Percentiles rank a stretch among this genome's conserved stretches.
Conservation (phyloP, 2,888 invertebrate species). For the Alentia gelatinosa region DNA sequence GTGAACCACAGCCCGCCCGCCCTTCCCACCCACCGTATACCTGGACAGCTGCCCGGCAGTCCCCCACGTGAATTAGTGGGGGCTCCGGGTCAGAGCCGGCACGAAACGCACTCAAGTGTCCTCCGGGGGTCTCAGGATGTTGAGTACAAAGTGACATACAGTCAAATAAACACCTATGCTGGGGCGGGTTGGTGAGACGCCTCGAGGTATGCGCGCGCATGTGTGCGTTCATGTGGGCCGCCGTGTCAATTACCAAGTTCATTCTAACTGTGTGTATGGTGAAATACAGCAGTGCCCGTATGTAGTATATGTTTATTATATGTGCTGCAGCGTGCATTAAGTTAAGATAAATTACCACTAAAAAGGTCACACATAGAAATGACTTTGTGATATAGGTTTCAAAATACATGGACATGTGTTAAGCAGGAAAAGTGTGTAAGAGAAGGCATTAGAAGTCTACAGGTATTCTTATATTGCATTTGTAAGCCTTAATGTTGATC, state of each 20-base stretch:
- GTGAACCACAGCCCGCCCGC: constrained; percentile 33
- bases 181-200: background rate
- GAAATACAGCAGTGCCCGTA: no score
- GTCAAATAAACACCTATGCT: constrained; percentile 26
- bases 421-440: no score
- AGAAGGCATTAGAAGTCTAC: no score
- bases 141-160: constrained; percentile 37
- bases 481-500: no score
- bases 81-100: background rate
- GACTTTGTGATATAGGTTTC: no score
- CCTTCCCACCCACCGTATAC: background rate
- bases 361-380: no score
- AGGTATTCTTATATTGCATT: no score
- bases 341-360: no score
- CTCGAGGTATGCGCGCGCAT: background rate
- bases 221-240: background rate
- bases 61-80: background rate
- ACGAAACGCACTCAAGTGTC: constrained; percentile 37
- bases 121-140: constrained; percentile 2
- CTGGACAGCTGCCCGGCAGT: background rate
- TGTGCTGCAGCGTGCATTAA: no score
- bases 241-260: background rate
- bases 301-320: no score
- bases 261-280: background rate
- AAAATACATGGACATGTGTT: no score